Evolutionary conservation across 2,797 vertebrate species (phyloP), one percentile per base, ranked within the genome.

Genomic region (Enteromius mattozi): DNA sequence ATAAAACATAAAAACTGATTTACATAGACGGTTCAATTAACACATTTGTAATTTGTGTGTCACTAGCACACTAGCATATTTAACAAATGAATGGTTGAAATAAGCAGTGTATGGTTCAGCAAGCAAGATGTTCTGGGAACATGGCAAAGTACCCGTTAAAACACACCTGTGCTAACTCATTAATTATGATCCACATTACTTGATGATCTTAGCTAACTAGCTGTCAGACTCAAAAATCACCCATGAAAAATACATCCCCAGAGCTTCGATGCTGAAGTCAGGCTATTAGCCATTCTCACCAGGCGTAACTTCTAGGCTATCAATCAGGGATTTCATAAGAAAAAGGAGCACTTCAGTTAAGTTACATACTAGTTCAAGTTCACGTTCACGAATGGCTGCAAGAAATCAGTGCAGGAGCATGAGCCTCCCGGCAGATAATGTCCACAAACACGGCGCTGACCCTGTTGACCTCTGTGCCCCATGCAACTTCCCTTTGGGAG

Each of bases 401-500:
- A 86, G 74, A 16, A 59, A 78, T 80, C 74, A 40, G 21, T 24
- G 78, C 24, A 74, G 78, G 49, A 82, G 35, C 42, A 21, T 74
- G 51, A 83, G 21, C 30, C 56, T 78, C 78, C 81, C 12, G 10
- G 56, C 79, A 35, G 88, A 81, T 83, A 87, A 85, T 68, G 82
- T 81, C 88, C 88, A 89, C 90, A 91, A 90, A 91, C 88, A 90
- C 13, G 6, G 6, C 4, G 1, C 7, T 71, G 49, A 70, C 68
- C 76, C 72, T 24, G 27, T 24, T 68, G 83, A 91, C 91, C 91
- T 69, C 86, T 78, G 82, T 89, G 87, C 87, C 84, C 88, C 56
- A 49, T 92, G 91, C 90, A 90, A 92, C 91, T 94, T 92, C 93
- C 91, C 93, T 91, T 87, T 90, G 90, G 83, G 91, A 91, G 86